Evolutionary conservation across 1,140 invertebrate species (phyloP).

Genomic region (Mercenaria mercenaria): DNA sequence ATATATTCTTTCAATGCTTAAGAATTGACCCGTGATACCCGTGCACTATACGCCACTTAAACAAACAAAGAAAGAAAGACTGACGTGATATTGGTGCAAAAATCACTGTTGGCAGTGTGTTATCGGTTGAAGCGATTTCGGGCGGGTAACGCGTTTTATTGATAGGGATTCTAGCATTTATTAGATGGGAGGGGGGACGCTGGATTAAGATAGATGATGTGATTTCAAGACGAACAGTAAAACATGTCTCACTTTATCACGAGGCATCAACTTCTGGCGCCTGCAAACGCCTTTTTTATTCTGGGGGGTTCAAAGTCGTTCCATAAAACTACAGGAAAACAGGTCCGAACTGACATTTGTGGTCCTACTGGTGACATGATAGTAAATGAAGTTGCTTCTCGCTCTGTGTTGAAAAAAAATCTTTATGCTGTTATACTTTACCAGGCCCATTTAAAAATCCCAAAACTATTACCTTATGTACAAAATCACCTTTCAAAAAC

Average conservation of each 20-base stretch:
- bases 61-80: not conserved
- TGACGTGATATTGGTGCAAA: not conserved
- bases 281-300: not conserved
- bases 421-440: no score
- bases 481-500: no score
- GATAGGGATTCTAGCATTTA: not conserved
- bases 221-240: not conserved
- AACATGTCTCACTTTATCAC: not conserved
- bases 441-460: no score
- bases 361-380: no score
- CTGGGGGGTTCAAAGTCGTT: not conserved
- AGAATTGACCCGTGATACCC: not conserved
- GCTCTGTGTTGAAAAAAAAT: no score
- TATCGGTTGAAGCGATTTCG: not conserved
- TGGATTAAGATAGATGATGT: conserved; percentile 28
- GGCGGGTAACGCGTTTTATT: not conserved
- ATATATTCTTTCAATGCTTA: not conserved
- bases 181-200: not conserved
- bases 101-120: conserved; percentile 10
- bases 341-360: no score
- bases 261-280: not conserved
- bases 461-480: no score
- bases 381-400: no score
- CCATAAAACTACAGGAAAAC: no score
- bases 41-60: not conserved